phyloP scores from a whole-genome alignment of 23 tunicate genomes.

The Ciona savignyi region DNA sequence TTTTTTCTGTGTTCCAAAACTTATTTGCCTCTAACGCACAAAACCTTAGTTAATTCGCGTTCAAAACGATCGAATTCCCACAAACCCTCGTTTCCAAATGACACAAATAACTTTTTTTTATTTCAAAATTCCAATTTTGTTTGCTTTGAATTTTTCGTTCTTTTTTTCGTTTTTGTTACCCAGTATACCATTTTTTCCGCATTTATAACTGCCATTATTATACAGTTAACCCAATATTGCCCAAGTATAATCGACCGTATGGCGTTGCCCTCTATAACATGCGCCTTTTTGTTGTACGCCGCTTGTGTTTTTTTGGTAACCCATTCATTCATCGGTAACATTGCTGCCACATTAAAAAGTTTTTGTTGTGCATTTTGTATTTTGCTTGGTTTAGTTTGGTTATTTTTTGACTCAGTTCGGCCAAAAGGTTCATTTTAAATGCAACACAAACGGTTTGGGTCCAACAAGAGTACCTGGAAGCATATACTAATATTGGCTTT shows the following conservation, averaged over 20 bases:
- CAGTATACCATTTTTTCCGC: not conserved
- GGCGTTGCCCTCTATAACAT: not conserved
- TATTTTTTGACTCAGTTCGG: too few relatives aligned
- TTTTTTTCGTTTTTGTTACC: not conserved
- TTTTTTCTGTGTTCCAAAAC: not conserved
- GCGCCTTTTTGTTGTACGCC: not conserved
- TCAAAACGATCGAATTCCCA: not conserved
- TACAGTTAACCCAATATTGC: not conserved
- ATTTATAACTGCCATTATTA: not conserved
- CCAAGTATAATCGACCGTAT: not conserved
- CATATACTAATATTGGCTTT: too few relatives aligned
- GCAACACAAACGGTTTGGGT: too few relatives aligned
- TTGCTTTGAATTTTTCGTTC: not conserved
- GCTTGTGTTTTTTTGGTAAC: not conserved
- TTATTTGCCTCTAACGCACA: not conserved
- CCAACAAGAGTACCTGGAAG: too few relatives aligned
- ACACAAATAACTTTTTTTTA: too few relatives aligned
- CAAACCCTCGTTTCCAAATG: not conserved
- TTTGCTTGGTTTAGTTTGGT: not conserved
- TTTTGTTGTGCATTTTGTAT: not conserved
- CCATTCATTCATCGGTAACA: not conserved
- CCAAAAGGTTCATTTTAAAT: too few relatives aligned
- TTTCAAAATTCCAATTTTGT: not conserved
- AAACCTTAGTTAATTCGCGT: not conserved
- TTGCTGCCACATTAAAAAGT: not conserved